Conservation (phyloP, 2,888 invertebrate species). For the Oligia latruncula region DNA sequence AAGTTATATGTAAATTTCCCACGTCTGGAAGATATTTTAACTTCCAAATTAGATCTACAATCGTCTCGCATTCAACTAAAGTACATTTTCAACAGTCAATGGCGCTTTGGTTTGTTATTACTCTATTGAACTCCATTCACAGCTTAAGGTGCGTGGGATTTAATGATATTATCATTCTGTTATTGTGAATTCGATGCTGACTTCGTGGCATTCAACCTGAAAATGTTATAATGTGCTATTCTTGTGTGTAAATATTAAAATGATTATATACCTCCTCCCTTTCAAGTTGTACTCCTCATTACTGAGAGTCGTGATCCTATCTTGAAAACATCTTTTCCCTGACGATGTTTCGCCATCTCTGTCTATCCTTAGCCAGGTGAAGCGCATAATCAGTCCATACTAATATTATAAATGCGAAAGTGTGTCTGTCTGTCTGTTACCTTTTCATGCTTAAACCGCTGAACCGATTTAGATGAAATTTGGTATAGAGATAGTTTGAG, state of each 20-base stretch:
- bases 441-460: no score
- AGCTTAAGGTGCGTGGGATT: conserved; percentile 19
- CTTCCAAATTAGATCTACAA: conserved; percentile 35
- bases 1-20: conserved; percentile 1
- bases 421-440: no score
- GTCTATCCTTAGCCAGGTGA: no score
- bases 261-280: no score
- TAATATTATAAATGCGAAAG: no score
- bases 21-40: conserved; percentile 2
- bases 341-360: no score
- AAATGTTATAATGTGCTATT: not conserved
- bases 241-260: not conserved
- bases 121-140: conserved; percentile 21
- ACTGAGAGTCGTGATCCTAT: no score
- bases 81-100: conserved; percentile 18
- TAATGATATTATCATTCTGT: not conserved
- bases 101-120: conserved; percentile 8
- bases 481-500: no score
- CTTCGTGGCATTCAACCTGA: not conserved
- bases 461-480: no score
- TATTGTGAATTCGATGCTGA: not conserved
- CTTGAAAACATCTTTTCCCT: no score
- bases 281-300: no score
- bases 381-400: no score
- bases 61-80: conserved; percentile 21